Evolutionary conservation across 1,140 invertebrate species (phyloP), one percentile per base, ranked within the genome.

Genomic region (Fopius arisanus): DNA sequence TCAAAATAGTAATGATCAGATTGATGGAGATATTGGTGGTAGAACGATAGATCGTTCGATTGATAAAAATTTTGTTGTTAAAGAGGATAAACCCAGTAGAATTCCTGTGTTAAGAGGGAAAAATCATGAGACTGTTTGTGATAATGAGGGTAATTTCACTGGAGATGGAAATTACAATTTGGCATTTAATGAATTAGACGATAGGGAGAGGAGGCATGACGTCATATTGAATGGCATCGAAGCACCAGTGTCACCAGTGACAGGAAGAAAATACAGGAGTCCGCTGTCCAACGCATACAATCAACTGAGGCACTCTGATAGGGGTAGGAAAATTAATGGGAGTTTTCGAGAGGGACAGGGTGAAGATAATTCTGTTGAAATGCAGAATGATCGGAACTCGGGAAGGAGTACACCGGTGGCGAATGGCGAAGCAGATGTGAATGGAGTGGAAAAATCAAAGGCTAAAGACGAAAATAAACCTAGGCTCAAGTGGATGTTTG

Each of bases 401-500:
- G 80, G 70, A 16, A 74, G 77, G 37, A 79, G 77, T 51, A 80
- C 78, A 2, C 77, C 83, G 9, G 62, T 74, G 63, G 79, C 74
- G 19, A 80, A 77, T 51, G 75, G 65, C 41, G 76, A 77, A 26
- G 66, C 63, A 29, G 69, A 68, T 75, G 9, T 70, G 9, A 68
- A 59, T 51, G 73, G 63, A 43, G 48, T 73, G 16, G 78, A 81
- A 0, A 51, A 28, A 51, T 66, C 69, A 3, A 76, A 78, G 23
- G 59, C 59, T 10, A 66, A 77, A 12, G 29, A 26, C 37, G 67
- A 74, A 3, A n/a, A 33, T 21, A 86, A 80, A 66, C 80, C 83
- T 7, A 83, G 78, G 68, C 81, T 87, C 14, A 86, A 86, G 40
- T 91, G 90, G 91, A 90, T 91, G 81, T 91, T 91, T 79, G 90